Evolutionary conservation across 2,113 vertebrate species (phyloP).

Genomic region (Lepidothrix coronata): DNA sequence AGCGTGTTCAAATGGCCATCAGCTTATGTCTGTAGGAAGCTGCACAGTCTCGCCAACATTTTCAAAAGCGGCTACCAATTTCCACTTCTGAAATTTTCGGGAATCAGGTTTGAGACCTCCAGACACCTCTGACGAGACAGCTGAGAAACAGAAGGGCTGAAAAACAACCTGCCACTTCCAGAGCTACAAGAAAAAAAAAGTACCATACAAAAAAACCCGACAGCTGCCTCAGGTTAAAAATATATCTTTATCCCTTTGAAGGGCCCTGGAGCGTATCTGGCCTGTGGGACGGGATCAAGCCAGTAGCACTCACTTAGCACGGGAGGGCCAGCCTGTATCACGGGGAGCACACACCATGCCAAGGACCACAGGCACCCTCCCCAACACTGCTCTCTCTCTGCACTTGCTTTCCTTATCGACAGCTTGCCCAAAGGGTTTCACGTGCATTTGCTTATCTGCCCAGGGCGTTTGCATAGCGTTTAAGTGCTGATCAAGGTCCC

Average conservation of each 20-base stretch:
- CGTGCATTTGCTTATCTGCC: not conserved
- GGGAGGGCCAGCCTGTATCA: not conserved
- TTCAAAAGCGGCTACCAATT: not conserved
- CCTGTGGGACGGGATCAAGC: not conserved
- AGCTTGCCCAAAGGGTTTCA: not conserved
- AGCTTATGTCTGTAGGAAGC: not conserved
- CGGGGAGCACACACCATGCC: not conserved
- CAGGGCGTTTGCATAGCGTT: not conserved
- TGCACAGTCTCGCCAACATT: slow-evolving; percentile 7
- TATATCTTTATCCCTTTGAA: slow-evolving; percentile 34
- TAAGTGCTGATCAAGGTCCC: not conserved
- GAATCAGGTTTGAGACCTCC: slow-evolving; percentile 2
- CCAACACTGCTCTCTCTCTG: not conserved
- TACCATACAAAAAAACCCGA: not conserved
- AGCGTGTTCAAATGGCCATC: slow-evolving; percentile 3
- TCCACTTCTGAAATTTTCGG: not conserved
- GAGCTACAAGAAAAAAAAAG: not conserved
- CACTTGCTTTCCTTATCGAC: not conserved
- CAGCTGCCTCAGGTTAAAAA: slow-evolving; percentile 40
- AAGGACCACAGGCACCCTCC: not conserved
- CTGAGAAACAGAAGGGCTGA: not conserved
- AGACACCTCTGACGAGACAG: not conserved
- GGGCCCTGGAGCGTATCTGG: not conserved
- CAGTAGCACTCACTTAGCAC: not conserved
- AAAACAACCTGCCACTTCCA: slow-evolving; percentile 28